These are phyloP conservation scores for Epinotia brunnichana DNA, from an alignment of 2,888 invertebrate genomes.

Conservation along the genomic window DNA sequence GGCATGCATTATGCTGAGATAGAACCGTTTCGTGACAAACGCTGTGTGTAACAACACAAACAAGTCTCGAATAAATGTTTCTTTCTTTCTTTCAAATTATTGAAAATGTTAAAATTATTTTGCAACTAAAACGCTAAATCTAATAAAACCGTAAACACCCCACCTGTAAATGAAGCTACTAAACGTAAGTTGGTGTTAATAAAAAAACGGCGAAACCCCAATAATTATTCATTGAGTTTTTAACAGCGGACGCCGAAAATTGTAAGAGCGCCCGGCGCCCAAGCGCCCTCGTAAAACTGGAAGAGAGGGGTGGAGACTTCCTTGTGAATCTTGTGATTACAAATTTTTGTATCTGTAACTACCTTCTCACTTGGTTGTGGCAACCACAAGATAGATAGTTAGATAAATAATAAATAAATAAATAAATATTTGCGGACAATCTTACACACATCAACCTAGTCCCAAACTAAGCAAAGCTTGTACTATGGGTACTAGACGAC, in stretches of 20 bases:
- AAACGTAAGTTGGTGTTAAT: constrained; percentile 43
- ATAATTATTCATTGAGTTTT: constrained; percentile 83
- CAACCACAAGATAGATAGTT: too few relatives aligned
- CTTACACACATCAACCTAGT: too few relatives aligned
- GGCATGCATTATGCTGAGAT: too few relatives aligned
- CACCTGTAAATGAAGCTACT: constrained; percentile 43
- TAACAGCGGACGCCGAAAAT: constrained; percentile 77
- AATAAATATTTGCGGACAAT: too few relatives aligned
- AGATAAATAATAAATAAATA: too few relatives aligned
- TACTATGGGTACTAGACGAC: too few relatives aligned
- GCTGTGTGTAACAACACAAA: too few relatives aligned
- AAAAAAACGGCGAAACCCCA: constrained; percentile 56
- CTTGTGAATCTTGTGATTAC: constrained; percentile 15
- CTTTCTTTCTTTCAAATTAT: too few relatives aligned
- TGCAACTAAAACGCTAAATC: neutral
- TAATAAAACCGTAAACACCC: constrained; percentile 41
- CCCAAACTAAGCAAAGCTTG: too few relatives aligned
- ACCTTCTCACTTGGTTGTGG: too few relatives aligned
- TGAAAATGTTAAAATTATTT: neutral
- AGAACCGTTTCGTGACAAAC: too few relatives aligned
- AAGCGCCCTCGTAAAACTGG: constrained; percentile 78
- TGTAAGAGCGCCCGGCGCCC: constrained; percentile 76
- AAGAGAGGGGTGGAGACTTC: constrained; percentile 59
- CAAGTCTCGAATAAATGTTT: too few relatives aligned
- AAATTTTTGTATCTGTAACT: constrained; percentile 11